A percentile compares a stretch with the other conserved stretches of the same genome.
phyloP scores from a whole-genome alignment of 1,140 invertebrate genomes.

The Theocolax elegans region DNA sequence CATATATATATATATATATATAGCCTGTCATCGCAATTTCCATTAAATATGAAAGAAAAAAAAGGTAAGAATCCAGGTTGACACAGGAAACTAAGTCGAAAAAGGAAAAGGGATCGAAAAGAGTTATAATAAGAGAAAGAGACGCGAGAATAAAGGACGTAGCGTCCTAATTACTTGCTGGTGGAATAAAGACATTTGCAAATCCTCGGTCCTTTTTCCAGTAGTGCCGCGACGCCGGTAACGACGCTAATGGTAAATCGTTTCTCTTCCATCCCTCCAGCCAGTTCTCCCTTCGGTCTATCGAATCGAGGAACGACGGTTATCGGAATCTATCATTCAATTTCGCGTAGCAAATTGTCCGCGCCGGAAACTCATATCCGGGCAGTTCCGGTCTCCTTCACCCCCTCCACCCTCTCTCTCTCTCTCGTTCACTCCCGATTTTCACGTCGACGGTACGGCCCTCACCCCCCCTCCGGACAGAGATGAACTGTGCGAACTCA shows the following conservation, averaged over 20 bases:
- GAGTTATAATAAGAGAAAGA: neutral
- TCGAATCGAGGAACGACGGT: conserved; percentile 46
- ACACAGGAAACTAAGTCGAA: too few relatives aligned
- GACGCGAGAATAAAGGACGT: too few relatives aligned
- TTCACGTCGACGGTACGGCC: conserved; percentile 41
- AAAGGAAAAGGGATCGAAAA: conserved; percentile 16
- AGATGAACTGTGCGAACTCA: conserved; percentile 60
- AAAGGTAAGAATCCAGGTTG: too few relatives aligned
- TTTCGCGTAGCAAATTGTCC: conserved; percentile 66
- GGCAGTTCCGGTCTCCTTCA: conserved; percentile 61
- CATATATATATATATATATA: too few relatives aligned
- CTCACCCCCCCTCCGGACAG: too few relatives aligned
- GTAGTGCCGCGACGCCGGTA: conserved; percentile 44
- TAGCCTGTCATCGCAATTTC: too few relatives aligned
- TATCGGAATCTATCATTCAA: conserved; percentile 67
- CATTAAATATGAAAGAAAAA: too few relatives aligned
- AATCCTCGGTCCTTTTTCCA: conserved; percentile 28
- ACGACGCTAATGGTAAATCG: conserved; percentile 50
- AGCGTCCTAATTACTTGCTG: conserved; percentile 2
- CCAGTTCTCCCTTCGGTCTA: conserved; percentile 22
- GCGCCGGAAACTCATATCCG: conserved; percentile 69
- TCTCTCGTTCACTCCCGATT: neutral
- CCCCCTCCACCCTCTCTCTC: conserved; percentile 40
- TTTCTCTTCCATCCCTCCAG: conserved; percentile 23
- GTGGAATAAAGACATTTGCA: conserved; percentile 18